Evolutionary conservation across 2,888 invertebrate genomes (phyloP), one percentile per base, ranked within the genome.

Genomic region (Pimpla rufipes): DNA sequence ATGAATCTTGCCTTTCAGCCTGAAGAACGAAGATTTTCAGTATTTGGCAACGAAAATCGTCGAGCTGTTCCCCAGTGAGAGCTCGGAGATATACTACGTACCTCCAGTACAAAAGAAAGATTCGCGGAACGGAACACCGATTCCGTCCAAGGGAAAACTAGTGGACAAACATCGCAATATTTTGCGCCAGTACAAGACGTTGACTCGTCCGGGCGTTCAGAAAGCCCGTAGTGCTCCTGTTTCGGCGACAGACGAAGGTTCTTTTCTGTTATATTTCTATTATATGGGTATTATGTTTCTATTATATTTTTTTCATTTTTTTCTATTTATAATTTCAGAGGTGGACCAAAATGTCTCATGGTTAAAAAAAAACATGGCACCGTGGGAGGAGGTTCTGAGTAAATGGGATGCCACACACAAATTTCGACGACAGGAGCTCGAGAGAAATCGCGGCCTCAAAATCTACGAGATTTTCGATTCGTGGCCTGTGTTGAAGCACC

Each of bases 131-230:
- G 35, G 59, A n/a, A 77, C 68, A 57, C 57, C 67, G 0, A 29
- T 45, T 10, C 57, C 67, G 13, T 21, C 68, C 8, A 57, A 59
- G n/a, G 77, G 77, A 35, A 77, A 68, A 35, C 16, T 77, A 1
- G 62, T 68, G 4, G 77, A 77, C 13, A 77, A 77, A 68, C 68
- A 77, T 18, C 57, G 68, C n/a, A 77, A 68, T 45, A 68, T 18
- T n/a, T 35, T 68, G 1, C 68, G 57, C 7, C 16, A 50, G 11
- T 68, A 68, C 45, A 68, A 45, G 16, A 18, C 45, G 45, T 45
- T 45, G 45, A 11, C 45, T 13, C 13, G 45, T 45, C 45, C 45
- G n/a, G 13, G 45, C 13, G 45, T 3, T n/a, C 45, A 5, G 47
- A 47, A 59, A 16, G 29, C 35, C 16, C 10, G 45, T 11, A n/a